phyloP scores from a whole-genome alignment of 2,888 invertebrate species.

The Dinocampus coccinellae region DNA sequence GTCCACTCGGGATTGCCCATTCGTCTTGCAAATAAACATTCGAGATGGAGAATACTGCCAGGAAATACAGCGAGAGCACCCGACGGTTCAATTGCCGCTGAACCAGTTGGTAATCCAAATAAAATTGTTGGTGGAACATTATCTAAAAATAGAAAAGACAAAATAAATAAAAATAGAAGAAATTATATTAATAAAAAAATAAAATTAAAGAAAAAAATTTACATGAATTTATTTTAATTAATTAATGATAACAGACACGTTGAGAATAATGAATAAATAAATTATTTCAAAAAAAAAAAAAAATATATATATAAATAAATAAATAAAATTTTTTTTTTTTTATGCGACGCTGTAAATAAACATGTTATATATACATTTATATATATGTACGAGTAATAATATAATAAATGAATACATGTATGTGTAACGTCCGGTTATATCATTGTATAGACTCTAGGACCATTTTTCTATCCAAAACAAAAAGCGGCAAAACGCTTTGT shows the following conservation, averaged over 20 bases:
- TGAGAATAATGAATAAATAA: too few relatives aligned
- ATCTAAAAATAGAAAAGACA: conserved; percentile 70
- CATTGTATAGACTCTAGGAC: not conserved
- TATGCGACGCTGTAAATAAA: not conserved
- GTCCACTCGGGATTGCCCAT: conserved; percentile 89
- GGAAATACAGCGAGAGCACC: conserved; percentile 86
- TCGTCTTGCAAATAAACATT: conserved; percentile 83
- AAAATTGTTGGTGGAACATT: conserved; percentile 87
- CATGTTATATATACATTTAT: too few relatives aligned
- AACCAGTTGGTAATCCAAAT: conserved; percentile 82
- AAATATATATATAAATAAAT: too few relatives aligned
- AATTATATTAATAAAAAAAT: not conserved
- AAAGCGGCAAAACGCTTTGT: conserved; percentile 26
- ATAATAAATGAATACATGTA: not conserved
- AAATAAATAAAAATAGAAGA: not conserved
- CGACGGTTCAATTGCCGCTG: conserved; percentile 83
- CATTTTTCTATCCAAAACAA: conserved; percentile 19
- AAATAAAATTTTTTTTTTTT: too few relatives aligned
- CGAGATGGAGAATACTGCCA: conserved; percentile 83
- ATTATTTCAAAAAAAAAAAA: too few relatives aligned
- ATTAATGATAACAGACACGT: too few relatives aligned
- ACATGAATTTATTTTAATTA: too few relatives aligned
- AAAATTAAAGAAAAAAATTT: not conserved
- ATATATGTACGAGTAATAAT: too few relatives aligned
- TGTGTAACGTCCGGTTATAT: not conserved